Conservation (phyloP, 2,797 vertebrate genomes). For the Poeciliopsis presidionis region DNA sequence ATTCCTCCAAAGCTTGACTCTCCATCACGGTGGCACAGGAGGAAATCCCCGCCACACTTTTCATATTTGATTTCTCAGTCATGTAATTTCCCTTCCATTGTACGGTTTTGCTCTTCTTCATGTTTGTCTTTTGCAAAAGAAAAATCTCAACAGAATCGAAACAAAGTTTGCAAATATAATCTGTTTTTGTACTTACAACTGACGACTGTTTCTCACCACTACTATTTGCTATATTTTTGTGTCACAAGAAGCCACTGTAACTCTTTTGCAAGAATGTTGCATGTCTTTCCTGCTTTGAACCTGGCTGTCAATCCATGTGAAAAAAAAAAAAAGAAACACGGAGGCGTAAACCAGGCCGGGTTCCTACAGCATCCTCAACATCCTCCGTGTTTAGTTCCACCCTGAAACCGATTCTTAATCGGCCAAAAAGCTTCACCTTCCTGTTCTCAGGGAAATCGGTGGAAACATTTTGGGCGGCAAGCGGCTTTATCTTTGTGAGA, state of each 20-base stretch:
- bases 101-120: not conserved
- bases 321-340: too few relatives aligned
- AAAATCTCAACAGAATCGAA: not conserved
- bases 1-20: not conserved
- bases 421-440: not conserved
- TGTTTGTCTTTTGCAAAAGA: not conserved
- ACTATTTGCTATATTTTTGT: not conserved
- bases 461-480: slow-evolving; percentile 6
- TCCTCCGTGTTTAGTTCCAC: not conserved
- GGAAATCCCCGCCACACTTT: not conserved
- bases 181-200: not conserved
- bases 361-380: slow-evolving; percentile 1
- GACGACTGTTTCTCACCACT: not conserved
- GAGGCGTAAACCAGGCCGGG: not conserved
- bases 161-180: not conserved
- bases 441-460: slow-evolving; percentile 11
- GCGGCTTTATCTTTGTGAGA: slow-evolving; percentile 53
- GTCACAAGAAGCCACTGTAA: not conserved
- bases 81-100: not conserved
- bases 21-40: not conserved
- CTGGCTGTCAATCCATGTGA: not conserved
- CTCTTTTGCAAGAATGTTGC: not conserved
- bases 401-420: slow-evolving; percentile 4
- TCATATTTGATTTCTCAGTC: not conserved
- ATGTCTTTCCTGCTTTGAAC: not conserved